Conservation (phyloP, 2,888 invertebrate genomes). For the Sepioteuthis lessoniana region DNA sequence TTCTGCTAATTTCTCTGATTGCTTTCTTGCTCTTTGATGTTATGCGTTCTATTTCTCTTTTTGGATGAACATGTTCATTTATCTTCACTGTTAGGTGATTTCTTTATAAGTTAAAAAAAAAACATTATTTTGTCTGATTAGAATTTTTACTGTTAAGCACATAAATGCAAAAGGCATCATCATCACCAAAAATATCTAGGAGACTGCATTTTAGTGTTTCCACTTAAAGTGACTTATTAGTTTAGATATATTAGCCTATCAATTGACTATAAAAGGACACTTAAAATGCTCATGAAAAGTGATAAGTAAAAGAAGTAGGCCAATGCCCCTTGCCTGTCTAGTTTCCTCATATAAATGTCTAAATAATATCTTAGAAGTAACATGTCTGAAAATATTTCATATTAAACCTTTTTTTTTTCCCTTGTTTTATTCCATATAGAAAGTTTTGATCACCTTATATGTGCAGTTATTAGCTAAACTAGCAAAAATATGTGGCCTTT, state of each 20-base stretch:
- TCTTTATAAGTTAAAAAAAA: background rate
- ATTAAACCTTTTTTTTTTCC: too few relatives aligned
- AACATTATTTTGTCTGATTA: background rate
- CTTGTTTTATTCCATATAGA: too few relatives aligned
- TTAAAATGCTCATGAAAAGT: background rate
- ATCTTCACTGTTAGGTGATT: background rate
- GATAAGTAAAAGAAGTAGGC: background rate
- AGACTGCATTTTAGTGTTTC: background rate
- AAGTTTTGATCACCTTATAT: too few relatives aligned
- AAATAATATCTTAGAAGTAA: too few relatives aligned
- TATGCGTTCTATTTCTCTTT: background rate
- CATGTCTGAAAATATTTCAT: too few relatives aligned
- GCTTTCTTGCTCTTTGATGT: background rate
- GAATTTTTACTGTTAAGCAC: background rate
- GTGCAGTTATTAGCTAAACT: too few relatives aligned
- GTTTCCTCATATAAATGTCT: background rate
- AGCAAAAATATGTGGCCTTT: too few relatives aligned
- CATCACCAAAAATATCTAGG: too few relatives aligned
- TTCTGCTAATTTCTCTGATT: background rate
- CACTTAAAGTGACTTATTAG: background rate
- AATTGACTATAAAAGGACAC: background rate
- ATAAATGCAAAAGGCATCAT: background rate
- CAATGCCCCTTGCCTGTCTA: background rate
- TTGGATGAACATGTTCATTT: background rate
- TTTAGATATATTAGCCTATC: background rate